These are phyloP conservation scores for Turnix velox DNA, from an alignment of 2,113 vertebrate genomes.

Conservation along the genomic window DNA sequence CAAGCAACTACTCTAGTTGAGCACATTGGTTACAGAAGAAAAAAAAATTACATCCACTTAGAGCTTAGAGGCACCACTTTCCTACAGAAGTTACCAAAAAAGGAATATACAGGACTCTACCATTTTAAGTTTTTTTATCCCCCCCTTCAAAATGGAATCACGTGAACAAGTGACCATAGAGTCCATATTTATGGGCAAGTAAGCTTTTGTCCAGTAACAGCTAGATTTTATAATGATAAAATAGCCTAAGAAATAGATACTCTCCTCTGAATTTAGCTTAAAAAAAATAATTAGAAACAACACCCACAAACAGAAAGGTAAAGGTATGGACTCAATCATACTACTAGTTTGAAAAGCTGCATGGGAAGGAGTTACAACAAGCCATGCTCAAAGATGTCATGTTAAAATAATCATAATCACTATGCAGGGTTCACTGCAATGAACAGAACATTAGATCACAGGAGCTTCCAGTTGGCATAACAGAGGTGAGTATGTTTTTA, in stretches of 20 bases:
- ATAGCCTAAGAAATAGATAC: neutral
- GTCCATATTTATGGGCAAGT: neutral
- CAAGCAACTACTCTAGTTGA: neutral
- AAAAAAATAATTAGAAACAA: neutral
- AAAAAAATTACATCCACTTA: neutral
- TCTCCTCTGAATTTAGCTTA: neutral
- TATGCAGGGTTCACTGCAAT: neutral
- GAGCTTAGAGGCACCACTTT: neutral
- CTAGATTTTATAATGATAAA: neutral
- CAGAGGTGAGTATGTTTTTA: neutral
- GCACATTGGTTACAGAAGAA: neutral
- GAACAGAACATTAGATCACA: neutral
- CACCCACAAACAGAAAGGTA: neutral
- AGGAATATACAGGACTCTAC: neutral
- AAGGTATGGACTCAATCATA: neutral
- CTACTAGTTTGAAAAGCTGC: neutral
- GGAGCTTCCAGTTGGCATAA: neutral
- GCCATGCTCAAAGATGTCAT: neutral
- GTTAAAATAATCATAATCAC: neutral
- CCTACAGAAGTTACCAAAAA: neutral
- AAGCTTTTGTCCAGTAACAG: neutral
- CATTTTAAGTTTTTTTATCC: neutral
- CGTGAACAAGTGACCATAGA: neutral
- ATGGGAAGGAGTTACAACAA: neutral
- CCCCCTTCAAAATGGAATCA: neutral